A percentile compares a stretch with the other conserved stretches of the same genome.
Evolutionary conservation across 2,797 vertebrate genomes (phyloP).

Genomic region (Tenualosa ilisha): DNA sequence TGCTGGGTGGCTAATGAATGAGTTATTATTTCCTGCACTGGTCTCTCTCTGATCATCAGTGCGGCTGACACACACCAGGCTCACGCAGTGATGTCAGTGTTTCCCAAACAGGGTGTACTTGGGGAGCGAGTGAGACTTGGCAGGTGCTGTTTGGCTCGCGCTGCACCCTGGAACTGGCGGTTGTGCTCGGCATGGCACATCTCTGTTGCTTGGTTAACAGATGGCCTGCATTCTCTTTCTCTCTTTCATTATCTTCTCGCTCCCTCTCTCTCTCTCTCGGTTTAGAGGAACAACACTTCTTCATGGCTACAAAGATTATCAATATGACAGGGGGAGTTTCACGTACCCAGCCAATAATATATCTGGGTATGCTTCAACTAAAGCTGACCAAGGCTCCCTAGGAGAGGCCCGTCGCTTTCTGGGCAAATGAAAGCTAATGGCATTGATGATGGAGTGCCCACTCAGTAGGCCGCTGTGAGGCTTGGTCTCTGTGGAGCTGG

Average conservation of each 20-base stretch:
- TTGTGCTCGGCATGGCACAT: constrained; percentile 14
- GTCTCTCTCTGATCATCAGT: background rate
- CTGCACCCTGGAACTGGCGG: constrained; percentile 36
- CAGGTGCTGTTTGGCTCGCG: constrained; percentile 37
- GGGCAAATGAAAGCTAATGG: constrained; percentile 30
- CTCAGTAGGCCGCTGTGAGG: constrained; percentile 20
- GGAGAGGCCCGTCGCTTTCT: background rate
- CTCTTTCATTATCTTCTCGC: background rate
- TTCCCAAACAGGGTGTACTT: constrained; percentile 38
- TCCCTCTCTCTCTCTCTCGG: constrained; percentile 36
- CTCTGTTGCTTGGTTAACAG: constrained; percentile 51
- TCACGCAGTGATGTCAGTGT: background rate
- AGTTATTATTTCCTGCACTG: background rate
- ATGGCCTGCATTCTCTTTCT: constrained; percentile 37
- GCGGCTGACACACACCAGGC: background rate
- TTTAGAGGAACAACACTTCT: constrained; percentile 3
- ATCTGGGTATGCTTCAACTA: background rate
- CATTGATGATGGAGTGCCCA: background rate
- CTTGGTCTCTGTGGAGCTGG: background rate
- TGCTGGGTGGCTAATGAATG: background rate
- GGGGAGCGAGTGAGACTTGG: constrained; percentile 34
- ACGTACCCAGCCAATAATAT: background rate
- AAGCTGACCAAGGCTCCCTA: background rate
- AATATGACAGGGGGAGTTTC: constrained; percentile 13
- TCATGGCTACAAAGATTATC: constrained; percentile 32